Conservation (phyloP, 2,797 vertebrate genomes). For the Chaenodraco wilsoni region DNA sequence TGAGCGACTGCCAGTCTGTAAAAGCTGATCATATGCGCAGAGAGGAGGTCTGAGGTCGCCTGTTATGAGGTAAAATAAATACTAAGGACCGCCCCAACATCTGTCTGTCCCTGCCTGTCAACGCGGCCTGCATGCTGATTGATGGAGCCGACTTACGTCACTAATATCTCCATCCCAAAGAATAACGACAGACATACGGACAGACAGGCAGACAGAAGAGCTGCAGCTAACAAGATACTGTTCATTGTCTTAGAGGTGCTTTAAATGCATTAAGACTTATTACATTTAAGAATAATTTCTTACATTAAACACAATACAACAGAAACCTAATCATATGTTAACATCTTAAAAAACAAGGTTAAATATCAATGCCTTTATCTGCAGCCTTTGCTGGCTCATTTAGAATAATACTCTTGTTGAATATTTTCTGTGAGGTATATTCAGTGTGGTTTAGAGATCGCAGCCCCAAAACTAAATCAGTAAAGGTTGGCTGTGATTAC, state of each 20-base stretch:
- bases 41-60: constrained; percentile 65
- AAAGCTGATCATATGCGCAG: constrained; percentile 64
- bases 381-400: background rate
- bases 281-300: background rate
- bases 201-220: constrained; percentile 52
- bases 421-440: background rate
- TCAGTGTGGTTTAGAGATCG: constrained; percentile 4
- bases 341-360: background rate
- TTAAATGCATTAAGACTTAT: background rate
- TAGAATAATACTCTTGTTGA: background rate
- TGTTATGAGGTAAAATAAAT: constrained; percentile 72
- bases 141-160: constrained; percentile 82
- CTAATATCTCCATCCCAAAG: constrained; percentile 75
- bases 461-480: constrained; percentile 3
- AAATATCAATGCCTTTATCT: background rate
- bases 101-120: constrained; percentile 78
- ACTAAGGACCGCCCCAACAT: constrained; percentile 83
- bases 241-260: background rate
- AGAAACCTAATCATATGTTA: background rate
- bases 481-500: constrained; percentile 7
- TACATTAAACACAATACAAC: background rate
- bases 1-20: constrained; percentile 52
- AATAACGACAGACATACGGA: constrained; percentile 39
- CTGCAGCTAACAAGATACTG: background rate
- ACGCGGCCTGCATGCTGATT: constrained; percentile 69